Base-by-base conservation (phyloP, 2,113 vertebrate species). In the Coturnix japonica region DNA sequence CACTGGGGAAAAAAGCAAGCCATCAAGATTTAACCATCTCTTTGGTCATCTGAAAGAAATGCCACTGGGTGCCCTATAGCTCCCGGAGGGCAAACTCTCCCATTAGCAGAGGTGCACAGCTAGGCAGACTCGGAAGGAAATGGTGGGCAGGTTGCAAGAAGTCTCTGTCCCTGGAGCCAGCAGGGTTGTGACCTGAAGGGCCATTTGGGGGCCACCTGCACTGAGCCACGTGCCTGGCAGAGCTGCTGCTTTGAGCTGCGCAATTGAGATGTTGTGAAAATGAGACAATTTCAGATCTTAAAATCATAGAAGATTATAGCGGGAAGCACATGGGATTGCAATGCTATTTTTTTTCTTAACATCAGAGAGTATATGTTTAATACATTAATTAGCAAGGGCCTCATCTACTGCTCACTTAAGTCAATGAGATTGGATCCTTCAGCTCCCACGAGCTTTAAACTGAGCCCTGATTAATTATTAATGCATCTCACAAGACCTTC, bases 171-270 rank as follows among this genome's bases (percentile, higher is more conserved):
- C 21, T 16, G 0, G 15, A 49, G 43, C 16, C 1, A 0, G 16
- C n/a, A 2, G 23, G 2, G 7, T 54, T 47, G 41, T 22, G 6
- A 2, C 11, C 7, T 1, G 23, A 10, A 17, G 15, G 28, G 37
- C 25, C 5, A 5, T 2, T 18, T 0, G 0, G 60, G 11, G 41
- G 37, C 37, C 49, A 23, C 54, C 43, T 19, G 25, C 44, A 6
- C 23, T 10, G 23, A 10, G n/a, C 15, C 46, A 8, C 0, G 2
- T 4, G 5, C 33, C 61, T 8, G 1, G 7, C 1, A 6, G 5
- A 46, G 43, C 30, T 2, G 1, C 4, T 19, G 30, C 30, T 87
- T 30, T 41, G 56, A 20, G 41, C 15, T 31, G 41, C 44, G 41
- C 37, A 41, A n/a, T 2, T 39, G 28, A 72, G 25, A 67, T 15